A percentile compares a stretch with the other conserved stretches of the same genome.
These are phyloP conservation scores for Rhinogobio ventralis DNA, from an alignment of 2,797 vertebrate genomes.

Conservation along the genomic window DNA sequence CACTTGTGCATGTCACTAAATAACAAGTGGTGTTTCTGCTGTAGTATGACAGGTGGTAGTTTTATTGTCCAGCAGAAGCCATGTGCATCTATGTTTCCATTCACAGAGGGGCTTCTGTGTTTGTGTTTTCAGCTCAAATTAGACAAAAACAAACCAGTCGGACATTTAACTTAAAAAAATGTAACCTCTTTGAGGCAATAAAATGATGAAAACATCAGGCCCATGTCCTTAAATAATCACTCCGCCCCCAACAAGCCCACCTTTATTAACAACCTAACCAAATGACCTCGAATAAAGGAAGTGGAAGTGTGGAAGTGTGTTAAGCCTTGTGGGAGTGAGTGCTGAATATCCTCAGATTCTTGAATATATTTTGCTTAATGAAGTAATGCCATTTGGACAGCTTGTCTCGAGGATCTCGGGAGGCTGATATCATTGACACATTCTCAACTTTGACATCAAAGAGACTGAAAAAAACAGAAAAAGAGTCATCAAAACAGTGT, in stretches of 20 bases:
- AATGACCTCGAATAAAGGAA: slow-evolving; percentile 55
- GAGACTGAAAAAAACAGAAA: slow-evolving; percentile 37
- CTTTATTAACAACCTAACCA: slow-evolving; percentile 17
- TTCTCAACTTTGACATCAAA: slow-evolving; percentile 29
- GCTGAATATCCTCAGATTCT: slow-evolving; percentile 37
- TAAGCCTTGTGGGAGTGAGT: slow-evolving; percentile 49
- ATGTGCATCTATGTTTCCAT: slow-evolving; percentile 19
- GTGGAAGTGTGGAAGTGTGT: slow-evolving; percentile 29
- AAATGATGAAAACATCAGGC: slow-evolving; percentile 1
- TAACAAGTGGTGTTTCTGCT: not conserved
- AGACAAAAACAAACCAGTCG: slow-evolving; percentile 13
- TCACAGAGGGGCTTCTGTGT: not conserved
- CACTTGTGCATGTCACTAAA: slow-evolving; percentile 19
- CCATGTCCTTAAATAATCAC: slow-evolving; percentile 11
- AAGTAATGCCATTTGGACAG: slow-evolving; percentile 38
- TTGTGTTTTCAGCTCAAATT: not conserved
- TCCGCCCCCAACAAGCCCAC: slow-evolving; percentile 19
- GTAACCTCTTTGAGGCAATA: not conserved
- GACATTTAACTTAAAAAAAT: slow-evolving; percentile 12
- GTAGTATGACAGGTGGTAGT: slow-evolving; percentile 9
- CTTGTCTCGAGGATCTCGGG: not conserved
- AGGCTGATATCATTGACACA: not conserved
- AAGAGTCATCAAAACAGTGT: slow-evolving; percentile 63
- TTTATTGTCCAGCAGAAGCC: slow-evolving; percentile 17
- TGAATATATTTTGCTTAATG: slow-evolving; percentile 41